Conservation (phyloP, 2,797 vertebrate genomes). For the Manis pentadactyla region DNA sequence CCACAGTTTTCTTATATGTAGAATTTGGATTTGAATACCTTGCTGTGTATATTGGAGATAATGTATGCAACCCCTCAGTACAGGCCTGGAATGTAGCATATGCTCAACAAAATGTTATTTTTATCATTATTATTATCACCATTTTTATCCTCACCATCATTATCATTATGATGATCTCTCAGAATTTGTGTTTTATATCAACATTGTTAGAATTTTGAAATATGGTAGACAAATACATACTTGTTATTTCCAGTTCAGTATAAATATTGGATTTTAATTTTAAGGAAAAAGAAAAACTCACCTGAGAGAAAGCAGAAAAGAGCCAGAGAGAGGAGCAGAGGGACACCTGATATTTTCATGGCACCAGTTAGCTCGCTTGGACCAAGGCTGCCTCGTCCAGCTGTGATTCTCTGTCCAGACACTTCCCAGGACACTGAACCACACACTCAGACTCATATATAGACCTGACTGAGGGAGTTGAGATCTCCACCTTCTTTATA, state of each 20-base stretch:
- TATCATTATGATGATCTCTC: not conserved
- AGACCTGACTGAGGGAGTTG: constrained; percentile 51
- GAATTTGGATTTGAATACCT: not conserved
- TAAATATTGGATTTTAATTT: constrained; percentile 38
- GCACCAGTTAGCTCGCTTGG: constrained; percentile 63
- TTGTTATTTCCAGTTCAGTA: not conserved
- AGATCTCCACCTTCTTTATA: constrained; percentile 83
- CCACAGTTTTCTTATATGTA: not conserved
- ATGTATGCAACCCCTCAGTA: not conserved
- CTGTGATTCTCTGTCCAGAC: constrained; percentile 64
- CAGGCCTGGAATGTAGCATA: not conserved
- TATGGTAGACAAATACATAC: not conserved
- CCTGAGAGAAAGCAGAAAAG: constrained; percentile 80
- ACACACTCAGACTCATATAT: constrained; percentile 58
- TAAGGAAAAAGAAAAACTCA: constrained; percentile 77
- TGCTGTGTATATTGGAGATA: not conserved
- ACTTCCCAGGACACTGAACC: constrained; percentile 66
- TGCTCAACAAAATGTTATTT: not conserved
- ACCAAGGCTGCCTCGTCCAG: constrained; percentile 72
- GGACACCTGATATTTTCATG: constrained; percentile 71
- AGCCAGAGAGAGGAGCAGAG: constrained; percentile 81
- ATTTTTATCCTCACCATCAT: not conserved
- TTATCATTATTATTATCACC: not conserved
- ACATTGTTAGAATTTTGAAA: constrained; percentile 45
- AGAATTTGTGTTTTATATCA: not conserved